Evolutionary conservation across 2,888 invertebrate genomes (phyloP), one percentile per base, ranked within the genome.

Genomic region (Cotesia congregata): DNA sequence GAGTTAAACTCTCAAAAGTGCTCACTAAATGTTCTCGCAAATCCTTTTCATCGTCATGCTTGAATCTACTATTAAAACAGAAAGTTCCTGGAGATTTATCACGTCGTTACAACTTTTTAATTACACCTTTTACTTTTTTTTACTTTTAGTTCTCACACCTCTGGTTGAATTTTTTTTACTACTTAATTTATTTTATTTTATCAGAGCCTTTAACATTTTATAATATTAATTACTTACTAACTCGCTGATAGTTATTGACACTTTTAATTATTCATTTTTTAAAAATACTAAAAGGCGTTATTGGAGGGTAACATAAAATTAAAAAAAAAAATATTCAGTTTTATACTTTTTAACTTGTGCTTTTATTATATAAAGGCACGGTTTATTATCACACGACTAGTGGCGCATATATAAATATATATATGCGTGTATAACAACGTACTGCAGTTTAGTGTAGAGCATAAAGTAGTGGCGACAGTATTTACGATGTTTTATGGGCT

Each of bases 401-500:
- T 50, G 50, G 50, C 12, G 50, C 9, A 50, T 12, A 50, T 50
- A 50, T 50, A 50, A 4, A 50, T 50, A 12, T 50, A 50, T 50
- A 12, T 50, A 50, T 7, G 12, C 12, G 12, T 50, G 50, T 50
- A 50, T 50, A 50, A 50, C 50, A 50, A 38, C 67, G 61, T 41
- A 61, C 64, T 68, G 60, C 41, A 7, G 17, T 20, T 15, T 60
- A 39, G 15, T 71, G 70, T 71, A 71, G 40, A 65, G 64, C 59
- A 40, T 68, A 60, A 41, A 75, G 72, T 61, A 64, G 41, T 77
- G 75, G 50, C 38, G 69, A 79, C 77, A 75, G 73, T 80, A 79
- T 83, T 83, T 80, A 80, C 78, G 82, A 77, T 78, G 79, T 77
- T 85, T 84, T 85, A 82, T 81, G 79, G 82, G 82, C 77, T 80